These are phyloP conservation scores for human (Homo sapiens) DNA, from an alignment of 2,113 vertebrate species.

Conservation along the genomic window GRCh38 chr1:81503001-81503500, in stretches of 20 bases:
- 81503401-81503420: conserved; percentile 89
- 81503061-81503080: conserved; percentile 91
- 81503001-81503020: conserved; percentile 87
- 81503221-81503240: conserved; percentile 80
- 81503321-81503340: conserved; percentile 88
- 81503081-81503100: conserved; percentile 91
- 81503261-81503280: conserved; percentile 91
- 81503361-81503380: conserved; percentile 78
- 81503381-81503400: conserved; percentile 83
- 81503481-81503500: conserved; percentile 54
- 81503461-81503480: conserved; percentile 82
- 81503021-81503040: conserved; percentile 87
- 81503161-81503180: conserved; percentile 94
- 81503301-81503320: conserved; percentile 88
- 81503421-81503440: conserved; percentile 86
- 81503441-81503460: conserved; percentile 90
- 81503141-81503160: conserved; percentile 94
- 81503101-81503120: conserved; percentile 91
- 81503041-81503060: conserved; percentile 93
- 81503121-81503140: conserved; percentile 95
- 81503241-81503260: conserved; percentile 82
- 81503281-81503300: conserved; percentile 90
- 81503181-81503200: conserved; percentile 91
- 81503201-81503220: conserved; percentile 87
- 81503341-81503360: conserved; percentile 84